A percentile compares a stretch with the other conserved stretches of the same genome.
Conservation (phyloP, 2,113 vertebrate genomes). For the Ifrita kowaldi region DNA sequence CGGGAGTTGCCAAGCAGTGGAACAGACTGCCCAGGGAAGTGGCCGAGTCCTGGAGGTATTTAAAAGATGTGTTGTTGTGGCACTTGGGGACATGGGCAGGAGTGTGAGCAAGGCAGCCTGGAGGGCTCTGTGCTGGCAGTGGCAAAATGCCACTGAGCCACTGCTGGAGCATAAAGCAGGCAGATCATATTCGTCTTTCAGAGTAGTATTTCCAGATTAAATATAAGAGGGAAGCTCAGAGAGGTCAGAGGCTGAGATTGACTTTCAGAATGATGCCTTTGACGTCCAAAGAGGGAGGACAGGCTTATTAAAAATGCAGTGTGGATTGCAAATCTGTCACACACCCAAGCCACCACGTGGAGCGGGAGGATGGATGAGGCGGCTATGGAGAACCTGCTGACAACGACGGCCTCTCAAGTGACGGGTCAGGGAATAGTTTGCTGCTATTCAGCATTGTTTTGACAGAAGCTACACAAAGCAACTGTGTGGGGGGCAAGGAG, state of each 20-base stretch:
- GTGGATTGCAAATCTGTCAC: constrained; percentile 56
- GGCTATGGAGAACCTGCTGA: constrained; percentile 45
- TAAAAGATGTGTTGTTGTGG: background rate
- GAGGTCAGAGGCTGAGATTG: constrained; percentile 49
- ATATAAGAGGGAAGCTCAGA: constrained; percentile 43
- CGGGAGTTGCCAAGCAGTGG: background rate
- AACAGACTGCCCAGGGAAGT: background rate
- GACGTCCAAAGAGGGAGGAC: background rate
- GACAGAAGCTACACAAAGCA: constrained; percentile 5
- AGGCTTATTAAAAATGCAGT: constrained; percentile 52
- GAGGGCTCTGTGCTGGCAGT: background rate
- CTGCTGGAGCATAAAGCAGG: background rate
- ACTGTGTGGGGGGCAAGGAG: background rate
- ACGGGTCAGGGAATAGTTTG: background rate
- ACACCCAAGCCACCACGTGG: background rate
- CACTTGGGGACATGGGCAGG: background rate
- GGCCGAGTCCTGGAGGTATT: background rate
- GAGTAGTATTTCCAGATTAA: constrained; percentile 59
- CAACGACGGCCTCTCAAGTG: constrained; percentile 8
- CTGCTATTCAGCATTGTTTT: constrained; percentile 23
- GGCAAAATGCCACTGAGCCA: background rate
- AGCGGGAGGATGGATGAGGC: background rate
- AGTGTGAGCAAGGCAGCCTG: fast-evolving
- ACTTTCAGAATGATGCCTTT: constrained; percentile 20
- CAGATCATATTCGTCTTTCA: constrained; percentile 29